These are phyloP conservation scores for Brienomyrus longianalis DNA, from an alignment of 2,113 vertebrate genomes.

Conservation along the genomic window DNA sequence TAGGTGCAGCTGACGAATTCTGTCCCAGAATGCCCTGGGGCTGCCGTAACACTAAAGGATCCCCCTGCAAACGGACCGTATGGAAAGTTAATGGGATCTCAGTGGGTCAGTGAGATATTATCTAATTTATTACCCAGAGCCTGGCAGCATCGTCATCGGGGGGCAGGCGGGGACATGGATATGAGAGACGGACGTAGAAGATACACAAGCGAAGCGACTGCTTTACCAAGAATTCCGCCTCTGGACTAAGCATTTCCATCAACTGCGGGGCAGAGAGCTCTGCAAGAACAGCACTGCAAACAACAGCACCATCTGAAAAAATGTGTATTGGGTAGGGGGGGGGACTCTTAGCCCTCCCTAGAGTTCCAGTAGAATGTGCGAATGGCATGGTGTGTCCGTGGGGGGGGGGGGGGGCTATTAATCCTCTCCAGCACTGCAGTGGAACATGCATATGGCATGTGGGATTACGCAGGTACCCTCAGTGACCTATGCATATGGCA, in stretches of 20 bases:
- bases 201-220: not conserved
- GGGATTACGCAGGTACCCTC: not conserved
- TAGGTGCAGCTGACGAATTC: not conserved
- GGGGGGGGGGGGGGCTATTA: slow-evolving; percentile 15
- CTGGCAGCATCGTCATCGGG: slow-evolving; percentile 23
- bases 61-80: slow-evolving; percentile 33
- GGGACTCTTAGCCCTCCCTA: not conserved
- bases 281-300: slow-evolving; percentile 31
- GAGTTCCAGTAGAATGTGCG: not conserved
- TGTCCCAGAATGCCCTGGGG: not conserved
- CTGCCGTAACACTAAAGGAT: not conserved
- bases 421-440: not conserved
- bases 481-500: no score
- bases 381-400: not conserved
- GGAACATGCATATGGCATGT: not conserved
- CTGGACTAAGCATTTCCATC: slow-evolving; percentile 35
- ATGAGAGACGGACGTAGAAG: not conserved
- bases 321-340: slow-evolving; percentile 39
- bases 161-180: not conserved
- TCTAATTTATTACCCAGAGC: slow-evolving; percentile 50
- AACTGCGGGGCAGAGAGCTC: slow-evolving; percentile 29
- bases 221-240: not conserved
- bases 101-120: slow-evolving; percentile 56
- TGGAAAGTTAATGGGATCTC: slow-evolving; percentile 51
- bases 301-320: slow-evolving; percentile 46